Evolutionary conservation across 2,113 vertebrate genomes (phyloP), one percentile per base, ranked within the genome.

Genomic region (Fulica atra): DNA sequence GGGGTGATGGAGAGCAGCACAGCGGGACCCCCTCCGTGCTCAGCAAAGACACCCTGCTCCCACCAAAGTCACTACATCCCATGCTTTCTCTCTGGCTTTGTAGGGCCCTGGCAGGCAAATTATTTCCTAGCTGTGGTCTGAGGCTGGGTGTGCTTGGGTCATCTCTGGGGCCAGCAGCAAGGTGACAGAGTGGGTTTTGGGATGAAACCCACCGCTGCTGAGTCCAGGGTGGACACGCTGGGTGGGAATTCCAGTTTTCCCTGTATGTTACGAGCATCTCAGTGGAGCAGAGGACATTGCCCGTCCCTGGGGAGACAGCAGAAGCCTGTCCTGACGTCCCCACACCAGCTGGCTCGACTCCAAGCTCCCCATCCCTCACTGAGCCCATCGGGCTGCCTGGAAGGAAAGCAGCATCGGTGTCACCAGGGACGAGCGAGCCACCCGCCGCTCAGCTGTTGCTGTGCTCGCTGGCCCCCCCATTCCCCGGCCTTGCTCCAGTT

Each of bases 181-280:
- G 23, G 15, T 6, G 2, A n/a, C n/a, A 53, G 46, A 0, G 0
- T 13, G 35, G 36, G 3, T 31, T 63, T 69, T 36, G 31, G 8
- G 26, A 3, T 0, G 11, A 60, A 65, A 50, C 44, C 63, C 86
- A 38, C 26, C 23, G 1, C 25, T 3, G 4, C 42, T 0, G 15
- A 81, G 12, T 38, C 72, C 5, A 2, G 23, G 7, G 1, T 0
- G 1, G 54, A 26, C 4, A 10, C 40, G 11, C 56, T 3, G 1
- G 1, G 36, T 1, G 0, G 13, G 3, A 2, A 54, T 42, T 21
- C 46, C 74, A 14, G 1, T 5, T 38, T 26, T 19, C 65, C 12
- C 5, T 2, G 1, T 17, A 4, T 1, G 3, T 2, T 15, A 33
- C 1, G 5, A 60, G 28, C 84, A 14, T 3, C 36, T 40, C 51